Evolutionary conservation across 1,140 invertebrate species (phyloP).

Genomic region (Lordiphosa collinella): DNA sequence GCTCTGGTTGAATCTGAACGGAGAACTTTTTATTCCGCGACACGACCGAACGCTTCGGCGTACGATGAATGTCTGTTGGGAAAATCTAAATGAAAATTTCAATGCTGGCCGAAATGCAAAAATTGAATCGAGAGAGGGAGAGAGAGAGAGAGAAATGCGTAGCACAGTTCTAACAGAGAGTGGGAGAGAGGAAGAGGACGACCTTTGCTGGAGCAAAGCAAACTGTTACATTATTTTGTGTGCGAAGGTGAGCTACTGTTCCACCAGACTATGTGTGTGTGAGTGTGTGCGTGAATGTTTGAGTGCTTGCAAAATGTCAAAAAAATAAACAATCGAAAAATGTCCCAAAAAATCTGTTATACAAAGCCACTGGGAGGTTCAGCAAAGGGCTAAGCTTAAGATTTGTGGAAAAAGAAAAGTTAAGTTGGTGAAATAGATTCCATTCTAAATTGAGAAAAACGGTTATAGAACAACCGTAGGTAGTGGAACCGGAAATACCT

Average conservation of each 20-base stretch:
- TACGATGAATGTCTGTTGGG: conserved; percentile 65
- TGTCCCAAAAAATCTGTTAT: conserved; percentile 53
- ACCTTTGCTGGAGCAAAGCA: conserved; percentile 37
- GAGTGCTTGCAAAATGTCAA: conserved; percentile 64
- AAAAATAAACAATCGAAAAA: conserved; percentile 74
- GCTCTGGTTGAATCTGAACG: conserved; percentile 1
- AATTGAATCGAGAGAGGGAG: conserved; percentile 9
- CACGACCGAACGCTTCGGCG: conserved; percentile 63
- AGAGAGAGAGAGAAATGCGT: conserved; percentile 2
- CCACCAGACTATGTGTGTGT: conserved; percentile 7
- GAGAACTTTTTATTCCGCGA: conserved; percentile 3
- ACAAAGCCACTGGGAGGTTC: conserved; percentile 31
- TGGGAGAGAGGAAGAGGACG: conserved; percentile 22
- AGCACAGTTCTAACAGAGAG: conserved; percentile 16
- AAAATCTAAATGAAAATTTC: conserved; percentile 67
- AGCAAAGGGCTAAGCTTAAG: conserved; percentile 1
- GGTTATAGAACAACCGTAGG: no score
- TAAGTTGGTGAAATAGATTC: no score
- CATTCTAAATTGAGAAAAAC: no score
- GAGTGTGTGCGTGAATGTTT: conserved; percentile 18
- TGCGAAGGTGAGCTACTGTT: conserved; percentile 58
- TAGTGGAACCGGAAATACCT: no score
- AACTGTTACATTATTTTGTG: conserved; percentile 1
- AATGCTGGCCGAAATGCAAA: conserved; percentile 35
- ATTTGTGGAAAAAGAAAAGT: not conserved